Conservation (phyloP, 2,113 vertebrate species). For the Barnardius zonarius region DNA sequence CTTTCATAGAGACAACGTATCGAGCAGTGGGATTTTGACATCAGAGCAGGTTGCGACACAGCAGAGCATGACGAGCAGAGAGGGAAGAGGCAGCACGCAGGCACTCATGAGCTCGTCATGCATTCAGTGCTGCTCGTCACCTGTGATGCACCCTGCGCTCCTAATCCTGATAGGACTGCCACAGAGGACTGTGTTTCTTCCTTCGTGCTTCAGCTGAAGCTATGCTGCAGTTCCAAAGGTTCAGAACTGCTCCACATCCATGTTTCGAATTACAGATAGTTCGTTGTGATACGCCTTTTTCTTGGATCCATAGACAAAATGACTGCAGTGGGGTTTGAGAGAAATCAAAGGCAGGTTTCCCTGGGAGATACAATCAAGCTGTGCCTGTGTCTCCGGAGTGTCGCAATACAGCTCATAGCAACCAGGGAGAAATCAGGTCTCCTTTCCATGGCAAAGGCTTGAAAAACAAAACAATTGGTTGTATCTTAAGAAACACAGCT, state of each 20-base stretch:
- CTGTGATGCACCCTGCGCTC: neutral
- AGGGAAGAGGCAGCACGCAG: neutral
- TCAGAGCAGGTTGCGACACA: conserved; percentile 29
- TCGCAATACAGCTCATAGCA: neutral
- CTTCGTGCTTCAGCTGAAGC: neutral
- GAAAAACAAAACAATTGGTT: conserved; percentile 7
- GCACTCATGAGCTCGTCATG: neutral
- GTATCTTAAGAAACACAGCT: neutral
- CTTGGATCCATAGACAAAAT: neutral
- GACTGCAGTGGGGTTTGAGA: neutral
- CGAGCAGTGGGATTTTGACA: conserved; percentile 3
- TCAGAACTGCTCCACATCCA: neutral
- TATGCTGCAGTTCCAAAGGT: neutral
- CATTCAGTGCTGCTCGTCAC: neutral
- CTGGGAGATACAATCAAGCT: conserved; percentile 28
- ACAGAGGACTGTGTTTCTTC: neutral
- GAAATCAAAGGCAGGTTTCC: conserved; percentile 42
- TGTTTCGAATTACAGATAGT: conserved; percentile 37
- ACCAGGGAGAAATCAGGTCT: conserved; percentile 14
- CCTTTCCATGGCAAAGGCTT: neutral
- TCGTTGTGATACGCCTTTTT: neutral
- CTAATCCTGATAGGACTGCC: neutral
- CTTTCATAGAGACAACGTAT: neutral
- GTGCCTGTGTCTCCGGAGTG: neutral
- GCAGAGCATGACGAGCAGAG: neutral